Conservation (phyloP, 2,888 invertebrate genomes). For the Clitarchus hookeri region DNA sequence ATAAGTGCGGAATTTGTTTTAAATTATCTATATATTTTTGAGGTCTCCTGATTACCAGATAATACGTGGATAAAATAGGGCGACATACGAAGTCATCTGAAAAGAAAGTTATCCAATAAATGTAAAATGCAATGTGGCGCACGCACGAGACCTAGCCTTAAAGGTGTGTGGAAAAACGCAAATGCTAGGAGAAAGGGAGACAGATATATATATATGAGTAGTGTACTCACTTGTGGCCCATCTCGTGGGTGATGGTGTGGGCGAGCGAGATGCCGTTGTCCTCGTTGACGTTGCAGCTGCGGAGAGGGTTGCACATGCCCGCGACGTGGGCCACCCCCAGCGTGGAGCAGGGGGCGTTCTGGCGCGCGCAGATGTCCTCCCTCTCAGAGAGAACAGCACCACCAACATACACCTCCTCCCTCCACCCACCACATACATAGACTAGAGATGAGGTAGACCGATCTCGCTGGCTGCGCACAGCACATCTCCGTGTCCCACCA, state of each 20-base stretch:
- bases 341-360: conserved; percentile 64
- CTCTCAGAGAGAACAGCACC: conserved; percentile 48
- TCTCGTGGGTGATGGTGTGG: conserved; percentile 87
- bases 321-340: conserved; percentile 88
- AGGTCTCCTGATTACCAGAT: too few relatives aligned
- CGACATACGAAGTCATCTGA: too few relatives aligned
- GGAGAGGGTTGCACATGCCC: conserved; percentile 83
- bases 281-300: conserved; percentile 88
- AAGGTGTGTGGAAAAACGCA: too few relatives aligned
- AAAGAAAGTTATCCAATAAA: neutral
- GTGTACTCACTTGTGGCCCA: conserved; percentile 84
- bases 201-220: too few relatives aligned
- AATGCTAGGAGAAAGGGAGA: neutral
- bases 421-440: neutral
- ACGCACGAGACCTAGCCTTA: too few relatives aligned
- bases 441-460: too few relatives aligned
- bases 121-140: neutral
- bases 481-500: too few relatives aligned
- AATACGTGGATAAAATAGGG: too few relatives aligned
- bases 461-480: too few relatives aligned
- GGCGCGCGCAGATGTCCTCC: conserved; percentile 70
- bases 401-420: neutral
- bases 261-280: conserved; percentile 88
- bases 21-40: too few relatives aligned
- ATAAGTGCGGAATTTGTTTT: too few relatives aligned